phyloP scores from a whole-genome alignment of 1,140 invertebrate species.

The Neoseiulus cucumeris region DNA sequence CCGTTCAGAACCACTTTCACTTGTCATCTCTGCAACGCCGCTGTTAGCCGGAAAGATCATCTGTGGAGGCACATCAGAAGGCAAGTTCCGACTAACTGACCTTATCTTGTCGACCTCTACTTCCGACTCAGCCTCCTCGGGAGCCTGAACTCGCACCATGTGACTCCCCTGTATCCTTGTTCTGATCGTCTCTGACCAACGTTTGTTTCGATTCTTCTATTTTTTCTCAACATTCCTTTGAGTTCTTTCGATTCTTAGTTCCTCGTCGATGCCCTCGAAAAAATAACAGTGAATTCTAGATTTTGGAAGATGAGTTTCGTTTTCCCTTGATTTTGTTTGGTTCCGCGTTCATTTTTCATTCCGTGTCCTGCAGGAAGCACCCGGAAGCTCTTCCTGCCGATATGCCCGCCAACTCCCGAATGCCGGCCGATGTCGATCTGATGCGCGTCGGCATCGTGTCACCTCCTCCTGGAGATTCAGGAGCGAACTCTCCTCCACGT shows the following conservation, averaged over 20 bases:
- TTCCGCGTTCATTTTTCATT: not conserved
- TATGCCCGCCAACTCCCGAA: not conserved
- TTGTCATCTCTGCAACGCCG: conserved; percentile 7
- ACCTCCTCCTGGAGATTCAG: not conserved
- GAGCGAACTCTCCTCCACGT: not conserved
- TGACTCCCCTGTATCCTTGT: no score
- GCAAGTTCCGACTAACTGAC: not conserved
- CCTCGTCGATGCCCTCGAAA: no score
- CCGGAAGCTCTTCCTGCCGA: not conserved
- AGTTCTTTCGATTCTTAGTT: no score
- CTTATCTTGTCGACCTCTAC: no score
- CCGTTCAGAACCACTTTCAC: not conserved
- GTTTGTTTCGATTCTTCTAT: no score
- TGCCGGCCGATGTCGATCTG: not conserved
- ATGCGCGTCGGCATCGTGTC: not conserved
- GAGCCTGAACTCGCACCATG: no score
- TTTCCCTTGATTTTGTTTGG: not conserved
- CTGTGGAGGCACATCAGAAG: conserved; percentile 8
- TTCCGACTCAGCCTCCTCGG: no score
- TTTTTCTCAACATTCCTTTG: no score
- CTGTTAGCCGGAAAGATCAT: conserved; percentile 6
- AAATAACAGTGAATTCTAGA: no score
- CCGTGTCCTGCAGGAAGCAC: not conserved
- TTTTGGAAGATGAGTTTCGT: not conserved
- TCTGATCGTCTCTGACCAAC: no score